Evolutionary conservation across 1,140 invertebrate species (phyloP).

Genomic region (Sycophila sp.): DNA sequence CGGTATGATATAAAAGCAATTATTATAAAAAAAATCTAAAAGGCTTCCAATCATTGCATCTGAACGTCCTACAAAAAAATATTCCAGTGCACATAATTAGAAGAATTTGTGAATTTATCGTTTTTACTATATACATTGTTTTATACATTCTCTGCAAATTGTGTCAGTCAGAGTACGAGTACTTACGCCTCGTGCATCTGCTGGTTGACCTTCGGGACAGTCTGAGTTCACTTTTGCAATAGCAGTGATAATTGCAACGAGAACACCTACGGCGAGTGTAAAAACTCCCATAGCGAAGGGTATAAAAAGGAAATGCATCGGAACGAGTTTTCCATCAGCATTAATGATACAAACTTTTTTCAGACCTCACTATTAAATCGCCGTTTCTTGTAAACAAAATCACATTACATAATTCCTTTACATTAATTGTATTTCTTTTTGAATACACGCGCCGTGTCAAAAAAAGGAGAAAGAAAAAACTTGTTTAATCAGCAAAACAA

Average conservation of each 20-base stretch:
- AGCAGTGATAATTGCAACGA: slow-evolving; percentile 29
- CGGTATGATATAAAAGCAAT: slow-evolving; percentile 9
- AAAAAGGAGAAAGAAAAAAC: no score
- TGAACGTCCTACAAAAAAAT: neutral
- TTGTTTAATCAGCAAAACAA: slow-evolving; percentile 7
- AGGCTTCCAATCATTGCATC: no score
- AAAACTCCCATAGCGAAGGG: slow-evolving; percentile 12
- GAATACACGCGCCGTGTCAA: no score
- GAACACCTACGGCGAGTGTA: slow-evolving; percentile 14
- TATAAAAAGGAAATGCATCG: slow-evolving; percentile 6
- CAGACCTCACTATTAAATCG: no score
- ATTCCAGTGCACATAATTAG: slow-evolving; percentile 6
- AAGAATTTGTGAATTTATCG: slow-evolving; percentile 14
- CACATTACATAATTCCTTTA: no score
- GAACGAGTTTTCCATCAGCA: neutral
- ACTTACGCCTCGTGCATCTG: no score
- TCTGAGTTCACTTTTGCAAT: slow-evolving; percentile 18
- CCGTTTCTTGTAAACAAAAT: no score
- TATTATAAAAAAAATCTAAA: neutral
- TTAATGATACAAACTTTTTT: no score
- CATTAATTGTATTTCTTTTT: neutral
- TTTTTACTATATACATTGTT: neutral
- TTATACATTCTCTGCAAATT: slow-evolving; percentile 3
- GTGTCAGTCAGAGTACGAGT: slow-evolving; percentile 4
- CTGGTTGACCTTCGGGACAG: slow-evolving; percentile 17